A percentile compares a stretch with the other conserved stretches of the same genome.
phyloP scores from a whole-genome alignment of 2,888 invertebrate species.

The Dynastes grantii region DNA sequence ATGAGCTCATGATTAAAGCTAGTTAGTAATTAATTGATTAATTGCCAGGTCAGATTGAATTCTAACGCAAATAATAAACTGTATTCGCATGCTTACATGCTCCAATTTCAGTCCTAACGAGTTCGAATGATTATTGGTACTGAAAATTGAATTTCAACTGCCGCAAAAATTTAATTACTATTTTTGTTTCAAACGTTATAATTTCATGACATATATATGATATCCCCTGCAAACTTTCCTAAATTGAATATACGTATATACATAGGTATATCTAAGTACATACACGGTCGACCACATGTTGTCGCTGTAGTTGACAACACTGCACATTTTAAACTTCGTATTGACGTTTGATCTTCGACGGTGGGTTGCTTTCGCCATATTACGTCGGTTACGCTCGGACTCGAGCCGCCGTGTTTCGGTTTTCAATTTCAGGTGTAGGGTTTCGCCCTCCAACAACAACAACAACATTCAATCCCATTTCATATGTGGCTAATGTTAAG shows the following conservation, averaged over 20 bases:
- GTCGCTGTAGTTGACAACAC: conserved; percentile 1
- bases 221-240: background rate
- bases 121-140: no score
- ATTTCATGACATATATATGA: no score
- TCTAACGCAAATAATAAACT: no score
- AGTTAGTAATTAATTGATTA: no score
- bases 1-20: no score
- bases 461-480: conserved; percentile 57
- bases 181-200: no score
- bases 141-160: no score
- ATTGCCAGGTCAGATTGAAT: no score
- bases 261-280: background rate
- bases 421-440: conserved; percentile 60
- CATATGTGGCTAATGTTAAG: conserved; percentile 57
- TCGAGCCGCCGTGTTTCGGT: conserved; percentile 52
- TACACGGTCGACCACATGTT: background rate
- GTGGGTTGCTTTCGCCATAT: conserved; percentile 45
- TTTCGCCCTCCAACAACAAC: conserved; percentile 55
- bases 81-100: no score
- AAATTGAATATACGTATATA: background rate
- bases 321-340: conserved; percentile 39
- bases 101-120: no score
- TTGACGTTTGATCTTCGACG: conserved; percentile 37
- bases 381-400: conserved; percentile 48
- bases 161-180: no score